Base-by-base conservation (phyloP, 2,797 vertebrate genomes). In the Hozukius guyotensis region DNA sequence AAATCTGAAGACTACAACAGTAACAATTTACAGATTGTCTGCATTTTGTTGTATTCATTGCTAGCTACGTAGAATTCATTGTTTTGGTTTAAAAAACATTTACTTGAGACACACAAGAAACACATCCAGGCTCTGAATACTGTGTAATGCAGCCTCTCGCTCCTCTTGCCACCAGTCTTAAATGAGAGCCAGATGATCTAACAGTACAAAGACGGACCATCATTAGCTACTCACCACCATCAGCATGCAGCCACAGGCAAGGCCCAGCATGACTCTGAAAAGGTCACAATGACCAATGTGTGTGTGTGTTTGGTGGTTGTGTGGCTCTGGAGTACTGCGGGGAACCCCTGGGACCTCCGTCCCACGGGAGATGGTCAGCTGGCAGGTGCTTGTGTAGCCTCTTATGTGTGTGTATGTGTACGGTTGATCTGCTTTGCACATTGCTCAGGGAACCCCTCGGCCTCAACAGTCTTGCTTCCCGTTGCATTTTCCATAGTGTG, bases 401-500 rank as follows among this genome's bases (percentile, higher is more conserved):
- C 25, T 25, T 38, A 1, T 64, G 72, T 68, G 32, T 75, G 59
- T 72, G n/a, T 73, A 29, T 70, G 77, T 63, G 46, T 71, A 52
- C 2, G 22, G 78, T 81, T 85, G 76, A 91, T 92, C 88, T 89
- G 85, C 74, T 93, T 90, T 90, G 79, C 85, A 87, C 89, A 90
- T 92, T 92, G 78, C 80, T 80, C 25, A 87, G 86, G 84, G 81
- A 93, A 86, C 80, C 82, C 73, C 82, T 88, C 76, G 88, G 87
- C 88, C 89, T 85, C 77, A 22, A 11, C 67, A 68, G 56, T 80
- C 82, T 81, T 83, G 81, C 85, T 83, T 88, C 72, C 72, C 78
- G 27, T 89, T 89, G 80, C 87, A 91, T 92, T 90, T 90, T 92
- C 88, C 92, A 88, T 69, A 61, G 88, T 88, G 82, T 77, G 62